Evolutionary conservation across 1,140 invertebrate species (phyloP).

Genomic region (Drosophila littoralis): DNA sequence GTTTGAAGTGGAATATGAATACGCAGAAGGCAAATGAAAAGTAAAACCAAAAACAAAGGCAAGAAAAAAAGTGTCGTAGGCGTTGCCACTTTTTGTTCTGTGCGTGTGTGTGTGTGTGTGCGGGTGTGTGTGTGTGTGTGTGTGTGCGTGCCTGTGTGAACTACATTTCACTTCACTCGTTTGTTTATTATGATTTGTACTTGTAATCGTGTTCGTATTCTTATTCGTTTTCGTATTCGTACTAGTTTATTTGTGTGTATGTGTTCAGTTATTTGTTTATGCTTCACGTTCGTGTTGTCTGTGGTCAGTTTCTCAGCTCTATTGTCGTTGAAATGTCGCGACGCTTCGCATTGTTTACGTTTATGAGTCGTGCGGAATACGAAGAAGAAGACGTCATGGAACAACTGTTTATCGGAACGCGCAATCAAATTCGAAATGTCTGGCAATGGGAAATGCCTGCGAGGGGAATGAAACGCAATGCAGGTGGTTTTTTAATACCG

Average conservation of each 20-base stretch:
- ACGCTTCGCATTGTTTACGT: slow-evolving; percentile 26
- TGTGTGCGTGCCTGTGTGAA: slow-evolving; percentile 18
- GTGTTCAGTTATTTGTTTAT: slow-evolving; percentile 27
- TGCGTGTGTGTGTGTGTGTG: not conserved
- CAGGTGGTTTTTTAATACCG: not conserved
- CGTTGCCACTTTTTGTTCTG: not conserved
- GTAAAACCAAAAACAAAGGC: slow-evolving; percentile 2
- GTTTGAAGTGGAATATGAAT: not conserved
- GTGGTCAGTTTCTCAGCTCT: slow-evolving; percentile 36
- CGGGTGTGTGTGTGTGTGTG: not conserved
- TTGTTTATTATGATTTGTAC: slow-evolving; percentile 40
- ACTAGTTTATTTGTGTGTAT: not conserved
- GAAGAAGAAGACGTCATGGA: slow-evolving; percentile 2
- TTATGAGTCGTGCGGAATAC: not conserved
- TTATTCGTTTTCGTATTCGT: slow-evolving; percentile 1
- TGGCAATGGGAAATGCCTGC: not conserved
- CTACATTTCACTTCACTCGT: slow-evolving; percentile 24
- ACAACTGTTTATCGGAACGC: slow-evolving; percentile 11
- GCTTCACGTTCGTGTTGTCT: slow-evolving; percentile 23
- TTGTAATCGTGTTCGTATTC: slow-evolving; percentile 1
- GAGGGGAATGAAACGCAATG: not conserved
- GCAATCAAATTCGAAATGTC: not conserved
- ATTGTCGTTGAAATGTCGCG: slow-evolving; percentile 25
- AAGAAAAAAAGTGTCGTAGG: slow-evolving; percentile 27
- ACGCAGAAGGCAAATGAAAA: slow-evolving; percentile 12